Percentiles rank a stretch among this genome's conserved stretches.
Evolutionary conservation across 2,797 vertebrate genomes (phyloP).

Genomic region (Poecile montanus): DNA sequence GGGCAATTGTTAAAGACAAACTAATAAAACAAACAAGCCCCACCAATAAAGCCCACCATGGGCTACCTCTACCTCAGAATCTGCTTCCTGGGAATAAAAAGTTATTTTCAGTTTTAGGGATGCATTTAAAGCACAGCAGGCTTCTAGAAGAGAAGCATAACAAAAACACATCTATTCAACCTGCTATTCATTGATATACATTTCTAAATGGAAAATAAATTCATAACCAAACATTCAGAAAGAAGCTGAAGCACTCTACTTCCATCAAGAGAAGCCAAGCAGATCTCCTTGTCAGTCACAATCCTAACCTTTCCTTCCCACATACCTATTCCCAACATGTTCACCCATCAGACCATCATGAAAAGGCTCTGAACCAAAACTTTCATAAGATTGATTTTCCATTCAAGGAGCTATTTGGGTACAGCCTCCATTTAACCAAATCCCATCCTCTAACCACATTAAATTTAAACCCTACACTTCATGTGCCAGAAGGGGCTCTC

Average conservation of each 20-base stretch:
- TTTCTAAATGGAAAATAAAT: not conserved
- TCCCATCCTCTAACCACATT: not conserved
- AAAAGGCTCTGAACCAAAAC: not conserved
- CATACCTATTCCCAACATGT: not conserved
- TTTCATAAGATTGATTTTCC: not conserved
- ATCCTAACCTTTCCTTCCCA: not conserved
- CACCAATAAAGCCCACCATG: not conserved
- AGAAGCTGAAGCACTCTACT: not conserved
- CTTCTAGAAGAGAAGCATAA: not conserved
- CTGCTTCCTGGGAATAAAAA: not conserved
- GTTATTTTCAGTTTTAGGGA: not conserved
- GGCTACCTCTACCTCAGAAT: not conserved
- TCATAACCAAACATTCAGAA: not conserved
- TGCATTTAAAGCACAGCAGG: not conserved
- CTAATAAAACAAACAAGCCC: not conserved
- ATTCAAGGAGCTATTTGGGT: not conserved
- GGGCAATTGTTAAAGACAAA: not conserved
- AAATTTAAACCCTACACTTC: not conserved
- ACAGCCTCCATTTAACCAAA: not conserved
- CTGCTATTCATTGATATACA: not conserved
- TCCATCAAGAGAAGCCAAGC: not conserved
- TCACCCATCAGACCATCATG: not conserved
- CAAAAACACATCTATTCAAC: not conserved
- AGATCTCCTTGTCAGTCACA: not conserved
- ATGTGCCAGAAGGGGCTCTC: not conserved